Evolutionary conservation across 2,888 invertebrate species (phyloP).

Genomic region (Lysandra bellargus): DNA sequence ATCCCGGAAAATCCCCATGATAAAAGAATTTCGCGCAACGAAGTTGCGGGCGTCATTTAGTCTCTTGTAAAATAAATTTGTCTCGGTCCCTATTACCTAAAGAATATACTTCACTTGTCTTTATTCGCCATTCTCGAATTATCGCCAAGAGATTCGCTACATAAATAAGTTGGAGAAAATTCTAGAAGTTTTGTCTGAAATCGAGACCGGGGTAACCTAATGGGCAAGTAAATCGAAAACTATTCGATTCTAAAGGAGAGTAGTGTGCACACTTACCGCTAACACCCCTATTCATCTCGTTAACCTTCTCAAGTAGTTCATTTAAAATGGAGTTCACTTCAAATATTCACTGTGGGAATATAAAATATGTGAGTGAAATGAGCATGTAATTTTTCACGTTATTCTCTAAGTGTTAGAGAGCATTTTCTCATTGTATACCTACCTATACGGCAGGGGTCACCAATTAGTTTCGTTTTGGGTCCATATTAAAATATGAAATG

Average conservation of each 20-base stretch:
- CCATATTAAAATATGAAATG: no score
- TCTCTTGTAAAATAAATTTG: neutral
- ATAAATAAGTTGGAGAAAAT: neutral
- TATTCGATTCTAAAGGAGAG: constrained; percentile 23
- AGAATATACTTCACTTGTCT: neutral
- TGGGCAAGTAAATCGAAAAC: constrained; percentile 11
- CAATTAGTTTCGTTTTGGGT: no score
- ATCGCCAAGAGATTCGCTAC: neutral
- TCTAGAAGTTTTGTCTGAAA: neutral
- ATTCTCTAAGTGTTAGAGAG: neutral
- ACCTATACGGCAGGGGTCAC: no score
- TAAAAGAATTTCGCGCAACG: no score
- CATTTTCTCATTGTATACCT: no score
- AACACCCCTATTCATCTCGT: constrained; percentile 10
- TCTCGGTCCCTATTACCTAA: neutral
- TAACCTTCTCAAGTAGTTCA: constrained; percentile 16
- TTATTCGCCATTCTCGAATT: neutral
- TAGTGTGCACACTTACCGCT: constrained; percentile 16
- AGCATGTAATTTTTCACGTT: neutral
- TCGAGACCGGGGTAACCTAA: neutral
- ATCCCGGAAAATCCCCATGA: no score
- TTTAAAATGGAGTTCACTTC: constrained; percentile 1
- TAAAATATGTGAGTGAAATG: neutral
- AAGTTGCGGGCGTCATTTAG: no score
- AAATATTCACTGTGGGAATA: neutral